phyloP scores from a whole-genome alignment of 2,113 vertebrate genomes.

The Gavia stellata region DNA sequence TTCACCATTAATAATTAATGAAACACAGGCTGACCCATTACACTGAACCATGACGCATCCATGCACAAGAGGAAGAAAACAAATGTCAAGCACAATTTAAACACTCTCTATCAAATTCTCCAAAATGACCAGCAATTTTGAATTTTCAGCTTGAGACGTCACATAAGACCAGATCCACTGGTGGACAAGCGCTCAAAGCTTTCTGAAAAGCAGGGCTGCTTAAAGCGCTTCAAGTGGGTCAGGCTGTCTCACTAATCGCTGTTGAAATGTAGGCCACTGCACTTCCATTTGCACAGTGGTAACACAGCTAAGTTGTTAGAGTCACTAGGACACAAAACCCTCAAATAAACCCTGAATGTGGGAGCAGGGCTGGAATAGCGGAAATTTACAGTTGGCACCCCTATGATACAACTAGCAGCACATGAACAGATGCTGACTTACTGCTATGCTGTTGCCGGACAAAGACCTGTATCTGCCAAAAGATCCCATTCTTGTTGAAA shows the following conservation, averaged over 20 bases:
- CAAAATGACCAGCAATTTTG: neutral
- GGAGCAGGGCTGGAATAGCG: neutral
- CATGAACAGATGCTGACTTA: neutral
- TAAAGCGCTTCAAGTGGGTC: neutral
- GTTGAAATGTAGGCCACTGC: constrained; percentile 8
- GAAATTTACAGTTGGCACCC: neutral
- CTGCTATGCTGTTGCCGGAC: accelerated
- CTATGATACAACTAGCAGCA: neutral
- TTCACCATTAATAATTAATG: constrained; percentile 27
- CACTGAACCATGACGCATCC: neutral
- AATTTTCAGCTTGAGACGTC: neutral
- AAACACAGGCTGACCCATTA: neutral
- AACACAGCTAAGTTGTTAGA: neutral
- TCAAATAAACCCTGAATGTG: neutral
- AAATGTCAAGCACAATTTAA: neutral
- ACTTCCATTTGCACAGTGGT: neutral
- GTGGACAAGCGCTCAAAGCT: neutral
- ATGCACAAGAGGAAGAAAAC: neutral
- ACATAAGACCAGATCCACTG: neutral
- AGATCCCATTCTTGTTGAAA: neutral
- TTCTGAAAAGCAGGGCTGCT: neutral
- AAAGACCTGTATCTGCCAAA: neutral
- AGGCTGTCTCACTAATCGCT: neutral
- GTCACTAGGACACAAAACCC: neutral
- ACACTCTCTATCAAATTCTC: neutral